These are phyloP conservation scores for Fopius arisanus DNA, from an alignment of 1,140 invertebrate genomes.

Conservation along the genomic window DNA sequence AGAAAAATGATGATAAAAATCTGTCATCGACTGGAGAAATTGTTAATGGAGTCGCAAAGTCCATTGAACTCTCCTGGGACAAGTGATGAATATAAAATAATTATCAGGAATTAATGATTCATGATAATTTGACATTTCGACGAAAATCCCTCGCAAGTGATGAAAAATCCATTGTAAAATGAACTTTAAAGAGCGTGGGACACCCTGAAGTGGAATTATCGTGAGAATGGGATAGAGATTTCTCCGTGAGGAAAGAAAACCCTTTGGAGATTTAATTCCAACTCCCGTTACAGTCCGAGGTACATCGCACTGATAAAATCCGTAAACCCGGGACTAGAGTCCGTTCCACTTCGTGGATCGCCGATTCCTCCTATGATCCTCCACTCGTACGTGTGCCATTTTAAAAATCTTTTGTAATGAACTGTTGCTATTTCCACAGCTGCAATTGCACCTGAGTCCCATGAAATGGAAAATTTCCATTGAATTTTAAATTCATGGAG, in stretches of 20 bases:
- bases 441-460: no score
- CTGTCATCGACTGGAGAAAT: no score
- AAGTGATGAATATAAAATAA: no score
- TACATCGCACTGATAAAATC: not conserved
- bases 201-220: not conserved
- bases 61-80: no score
- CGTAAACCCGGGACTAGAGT: not conserved
- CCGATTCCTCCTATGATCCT: not conserved
- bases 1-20: no score
- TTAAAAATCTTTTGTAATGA: no score
- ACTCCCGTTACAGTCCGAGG: not conserved
- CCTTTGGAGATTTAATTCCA: not conserved
- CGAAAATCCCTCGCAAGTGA: not conserved
- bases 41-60: no score
- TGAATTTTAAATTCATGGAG: no score
- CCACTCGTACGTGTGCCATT: not conserved
- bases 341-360: not conserved
- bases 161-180: not conserved
- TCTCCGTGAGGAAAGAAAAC: not conserved
- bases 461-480: no score
- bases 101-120: not conserved
- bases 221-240: conserved; percentile 1
- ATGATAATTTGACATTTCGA: not conserved
- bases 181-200: conserved; percentile 31
- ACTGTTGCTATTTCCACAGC: no score